phyloP scores from a whole-genome alignment of 2,113 vertebrate genomes.

The Rissa tridactyla region DNA sequence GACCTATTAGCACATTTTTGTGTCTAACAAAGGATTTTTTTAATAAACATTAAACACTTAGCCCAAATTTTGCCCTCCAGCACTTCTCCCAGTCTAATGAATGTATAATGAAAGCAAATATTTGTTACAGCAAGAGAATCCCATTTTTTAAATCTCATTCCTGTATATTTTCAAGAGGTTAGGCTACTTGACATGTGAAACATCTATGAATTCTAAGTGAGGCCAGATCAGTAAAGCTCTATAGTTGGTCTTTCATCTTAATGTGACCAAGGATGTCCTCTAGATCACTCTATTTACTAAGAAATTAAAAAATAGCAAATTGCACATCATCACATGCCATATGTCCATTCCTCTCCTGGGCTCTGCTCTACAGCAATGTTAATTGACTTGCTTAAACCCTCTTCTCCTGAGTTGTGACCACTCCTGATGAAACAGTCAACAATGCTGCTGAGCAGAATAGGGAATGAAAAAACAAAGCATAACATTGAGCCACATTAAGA shows the following conservation, averaged over 20 bases:
- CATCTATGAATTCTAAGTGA: conserved; percentile 41
- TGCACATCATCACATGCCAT: background rate
- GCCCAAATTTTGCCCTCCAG: conserved; percentile 1
- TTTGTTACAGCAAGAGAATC: conserved; percentile 9
- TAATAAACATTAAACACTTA: conserved; percentile 26
- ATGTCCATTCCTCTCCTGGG: conserved; percentile 31
- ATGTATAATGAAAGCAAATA: conserved; percentile 42
- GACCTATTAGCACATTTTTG: conserved; percentile 4
- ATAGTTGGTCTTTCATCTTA: conserved; percentile 41
- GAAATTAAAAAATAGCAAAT: conserved; percentile 52
- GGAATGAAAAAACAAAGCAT: background rate
- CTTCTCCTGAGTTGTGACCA: conserved; percentile 45
- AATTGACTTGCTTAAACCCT: conserved; percentile 50
- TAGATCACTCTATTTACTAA: conserved; percentile 26
- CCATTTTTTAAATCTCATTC: background rate
- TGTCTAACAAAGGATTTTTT: conserved; percentile 14
- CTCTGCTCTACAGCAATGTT: conserved; percentile 50
- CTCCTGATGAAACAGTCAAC: conserved; percentile 28
- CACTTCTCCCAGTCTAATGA: background rate
- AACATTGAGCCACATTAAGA: background rate
- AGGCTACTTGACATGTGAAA: conserved; percentile 16
- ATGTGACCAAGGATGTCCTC: conserved; percentile 46
- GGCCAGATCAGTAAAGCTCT: conserved; percentile 18
- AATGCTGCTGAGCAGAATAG: conserved; percentile 16
- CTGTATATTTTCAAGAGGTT: conserved; percentile 35